Evolutionary conservation across 2,797 vertebrate genomes (phyloP).

Genomic region (Avahi laniger): DNA sequence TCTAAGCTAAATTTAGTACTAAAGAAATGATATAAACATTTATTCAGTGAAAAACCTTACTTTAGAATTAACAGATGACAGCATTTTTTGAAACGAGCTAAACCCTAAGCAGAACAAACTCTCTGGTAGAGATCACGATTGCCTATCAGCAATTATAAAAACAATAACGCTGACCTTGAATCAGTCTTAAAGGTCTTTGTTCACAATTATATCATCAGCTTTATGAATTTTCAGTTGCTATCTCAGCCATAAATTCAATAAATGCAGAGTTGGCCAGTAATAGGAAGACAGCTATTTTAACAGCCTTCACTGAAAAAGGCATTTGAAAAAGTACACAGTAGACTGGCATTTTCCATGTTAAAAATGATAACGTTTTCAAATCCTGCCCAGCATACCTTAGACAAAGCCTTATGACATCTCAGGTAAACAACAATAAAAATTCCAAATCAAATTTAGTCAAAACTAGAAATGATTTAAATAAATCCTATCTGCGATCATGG

Average conservation of each 20-base stretch:
- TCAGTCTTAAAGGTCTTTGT: conserved; percentile 24
- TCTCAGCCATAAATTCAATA: conserved; percentile 15
- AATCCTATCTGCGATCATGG: background rate
- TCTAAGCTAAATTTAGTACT: background rate
- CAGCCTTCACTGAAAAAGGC: background rate
- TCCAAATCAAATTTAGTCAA: conserved; percentile 44
- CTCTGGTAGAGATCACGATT: conserved; percentile 30
- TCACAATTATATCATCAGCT: conserved; percentile 51
- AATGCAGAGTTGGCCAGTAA: background rate
- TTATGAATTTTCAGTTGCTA: conserved; percentile 64
- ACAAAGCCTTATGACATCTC: conserved; percentile 6
- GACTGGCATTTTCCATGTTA: background rate
- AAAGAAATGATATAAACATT: background rate
- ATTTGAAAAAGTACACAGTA: background rate
- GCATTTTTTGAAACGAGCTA: conserved; percentile 34
- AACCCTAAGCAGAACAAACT: conserved; percentile 54
- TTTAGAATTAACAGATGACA: conserved; percentile 52
- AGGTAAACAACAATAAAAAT: conserved; percentile 43
- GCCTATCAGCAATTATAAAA: conserved; percentile 51
- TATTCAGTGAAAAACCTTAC: background rate
- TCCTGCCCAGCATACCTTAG: background rate
- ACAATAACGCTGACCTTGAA: conserved; percentile 40
- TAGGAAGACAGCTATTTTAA: conserved; percentile 26
- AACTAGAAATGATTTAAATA: conserved; percentile 56
- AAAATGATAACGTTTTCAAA: conserved; percentile 49